These are phyloP conservation scores for Vesta saturnalis DNA, from an alignment of 2,888 invertebrate species.

Conservation along the genomic window DNA sequence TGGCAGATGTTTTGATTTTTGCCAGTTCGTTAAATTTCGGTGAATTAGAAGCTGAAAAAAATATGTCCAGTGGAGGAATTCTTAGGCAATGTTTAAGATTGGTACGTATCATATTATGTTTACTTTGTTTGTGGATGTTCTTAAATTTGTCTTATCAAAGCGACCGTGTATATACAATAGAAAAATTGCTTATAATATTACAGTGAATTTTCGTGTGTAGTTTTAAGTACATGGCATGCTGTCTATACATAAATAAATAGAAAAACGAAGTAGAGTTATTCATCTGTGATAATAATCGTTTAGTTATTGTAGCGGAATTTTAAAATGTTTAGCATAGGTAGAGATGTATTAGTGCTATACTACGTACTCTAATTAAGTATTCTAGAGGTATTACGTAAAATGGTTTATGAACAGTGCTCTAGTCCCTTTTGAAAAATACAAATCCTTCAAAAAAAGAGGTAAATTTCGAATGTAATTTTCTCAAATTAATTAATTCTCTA, in stretches of 20 bases:
- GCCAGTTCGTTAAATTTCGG: conserved; percentile 97
- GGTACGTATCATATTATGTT: conserved; percentile 66
- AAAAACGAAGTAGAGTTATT: not conserved
- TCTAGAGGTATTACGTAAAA: no score
- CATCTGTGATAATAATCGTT: no score
- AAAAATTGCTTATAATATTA: not conserved
- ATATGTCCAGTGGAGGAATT: conserved; percentile 99
- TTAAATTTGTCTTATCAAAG: not conserved
- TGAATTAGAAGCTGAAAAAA: conserved; percentile 98
- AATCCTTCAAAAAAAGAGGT: no score
- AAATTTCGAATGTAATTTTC: no score
- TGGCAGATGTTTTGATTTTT: conserved; percentile 98
- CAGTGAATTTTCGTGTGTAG: conserved; percentile 2
- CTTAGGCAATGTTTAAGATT: conserved; percentile 94
- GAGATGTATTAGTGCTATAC: no score
- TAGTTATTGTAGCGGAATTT: no score
- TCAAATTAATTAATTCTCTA: no score
- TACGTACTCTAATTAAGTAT: no score
- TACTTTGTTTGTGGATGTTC: conserved; percentile 28
- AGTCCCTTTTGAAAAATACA: no score
- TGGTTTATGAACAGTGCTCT: no score
- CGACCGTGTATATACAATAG: not conserved
- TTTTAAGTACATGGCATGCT: conserved; percentile 10
- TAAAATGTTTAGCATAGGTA: no score
- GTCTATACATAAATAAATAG: not conserved